Percentiles rank a stretch among this genome's conserved stretches.
These are phyloP conservation scores for Labeo calbasu DNA, from an alignment of 2,797 vertebrate genomes.

Conservation along the genomic window DNA sequence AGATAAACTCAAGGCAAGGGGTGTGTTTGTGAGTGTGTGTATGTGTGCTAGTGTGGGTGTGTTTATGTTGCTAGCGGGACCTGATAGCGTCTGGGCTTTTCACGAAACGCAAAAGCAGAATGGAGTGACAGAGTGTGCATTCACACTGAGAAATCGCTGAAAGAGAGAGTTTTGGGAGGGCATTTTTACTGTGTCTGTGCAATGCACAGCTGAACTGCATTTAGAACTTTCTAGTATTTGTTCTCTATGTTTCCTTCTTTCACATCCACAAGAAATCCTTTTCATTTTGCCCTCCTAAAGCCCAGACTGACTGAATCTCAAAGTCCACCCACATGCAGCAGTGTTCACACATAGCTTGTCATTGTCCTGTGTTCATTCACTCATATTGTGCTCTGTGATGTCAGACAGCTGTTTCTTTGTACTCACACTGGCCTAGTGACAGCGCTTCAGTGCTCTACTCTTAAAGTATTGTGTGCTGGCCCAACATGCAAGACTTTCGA, in stretches of 20 bases:
- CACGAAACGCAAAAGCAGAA: slow-evolving; percentile 74
- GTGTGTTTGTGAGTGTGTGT: slow-evolving; percentile 73
- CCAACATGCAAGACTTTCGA: slow-evolving; percentile 3
- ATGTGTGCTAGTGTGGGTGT: slow-evolving; percentile 82
- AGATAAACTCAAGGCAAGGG: slow-evolving; percentile 84
- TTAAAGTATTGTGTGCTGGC: slow-evolving; percentile 42
- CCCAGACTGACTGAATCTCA: slow-evolving; percentile 61
- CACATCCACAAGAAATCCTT: slow-evolving; percentile 71
- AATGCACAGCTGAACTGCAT: slow-evolving; percentile 43
- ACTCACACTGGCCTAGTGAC: slow-evolving; percentile 36
- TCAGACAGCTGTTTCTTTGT: slow-evolving; percentile 60
- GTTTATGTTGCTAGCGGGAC: slow-evolving; percentile 81
- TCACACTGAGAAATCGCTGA: slow-evolving; percentile 3
- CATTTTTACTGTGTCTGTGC: slow-evolving; percentile 38
- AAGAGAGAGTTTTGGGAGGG: neutral
- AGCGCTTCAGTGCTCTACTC: slow-evolving; percentile 27
- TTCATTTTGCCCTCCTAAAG: slow-evolving; percentile 44
- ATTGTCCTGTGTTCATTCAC: slow-evolving; percentile 59
- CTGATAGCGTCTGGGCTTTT: slow-evolving; percentile 77
- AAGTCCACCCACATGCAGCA: slow-evolving; percentile 70
- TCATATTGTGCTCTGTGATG: slow-evolving; percentile 64
- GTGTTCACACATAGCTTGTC: slow-evolving; percentile 60
- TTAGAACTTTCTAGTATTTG: slow-evolving; percentile 21
- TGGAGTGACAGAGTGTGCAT: slow-evolving; percentile 36
- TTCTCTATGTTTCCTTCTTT: slow-evolving; percentile 66